Evolutionary conservation across 1,140 invertebrate species (phyloP).

Genomic region (Hyposmocoma kahamanoa): DNA sequence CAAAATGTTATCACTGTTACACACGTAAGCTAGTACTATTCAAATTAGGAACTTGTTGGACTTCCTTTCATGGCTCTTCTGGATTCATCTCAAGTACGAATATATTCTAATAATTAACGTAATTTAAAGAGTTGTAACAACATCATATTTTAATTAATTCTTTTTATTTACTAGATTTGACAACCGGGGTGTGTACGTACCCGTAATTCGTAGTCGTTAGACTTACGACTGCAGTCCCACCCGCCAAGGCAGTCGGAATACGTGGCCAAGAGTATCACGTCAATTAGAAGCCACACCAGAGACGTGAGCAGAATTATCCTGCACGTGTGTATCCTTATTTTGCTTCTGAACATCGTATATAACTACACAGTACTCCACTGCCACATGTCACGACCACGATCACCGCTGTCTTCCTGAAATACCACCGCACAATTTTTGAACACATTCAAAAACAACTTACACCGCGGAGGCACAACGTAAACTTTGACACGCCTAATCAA

Average conservation of each 20-base stretch:
- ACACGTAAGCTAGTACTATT: not conserved
- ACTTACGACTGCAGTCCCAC: slow-evolving; percentile 74
- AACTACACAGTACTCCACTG: slow-evolving; percentile 42
- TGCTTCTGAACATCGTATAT: slow-evolving; percentile 85
- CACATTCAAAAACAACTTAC: slow-evolving; percentile 12
- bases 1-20: no score
- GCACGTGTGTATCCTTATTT: slow-evolving; percentile 93
- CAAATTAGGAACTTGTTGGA: not conserved
- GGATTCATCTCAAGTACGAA: no score
- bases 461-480: slow-evolving; percentile 9
- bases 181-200: no score
- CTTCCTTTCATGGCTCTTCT: not conserved
- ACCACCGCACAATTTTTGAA: slow-evolving; percentile 13
- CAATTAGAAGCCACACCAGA: slow-evolving; percentile 95
- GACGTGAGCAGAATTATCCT: slow-evolving; percentile 96
- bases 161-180: no score
- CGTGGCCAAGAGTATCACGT: slow-evolving; percentile 92
- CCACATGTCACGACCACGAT: slow-evolving; percentile 54
- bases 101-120: no score
- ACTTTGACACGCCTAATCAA: slow-evolving; percentile 12
- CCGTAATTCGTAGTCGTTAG: no score
- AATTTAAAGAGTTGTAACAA: no score
- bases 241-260: slow-evolving; percentile 93
- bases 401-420: slow-evolving; percentile 38
- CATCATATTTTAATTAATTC: no score